Evolutionary conservation across 37 sponge, comb jelly and placozoan genomes (phyloP), one percentile per base, ranked within the genome.

Genomic region (Amphimedon queenslandica): DNA sequence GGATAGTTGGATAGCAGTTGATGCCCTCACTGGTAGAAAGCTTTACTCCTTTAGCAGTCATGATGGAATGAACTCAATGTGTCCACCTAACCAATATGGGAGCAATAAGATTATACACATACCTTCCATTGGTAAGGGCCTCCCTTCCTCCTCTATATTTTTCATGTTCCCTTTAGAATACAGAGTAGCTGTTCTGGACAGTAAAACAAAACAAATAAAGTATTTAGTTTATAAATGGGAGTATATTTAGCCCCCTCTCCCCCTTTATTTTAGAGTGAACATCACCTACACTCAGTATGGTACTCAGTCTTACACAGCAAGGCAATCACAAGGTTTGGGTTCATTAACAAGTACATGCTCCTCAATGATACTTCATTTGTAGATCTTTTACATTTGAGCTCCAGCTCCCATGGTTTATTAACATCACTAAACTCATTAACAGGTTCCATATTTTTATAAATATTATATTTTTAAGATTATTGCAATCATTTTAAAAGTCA

Each of bases 301-400:
- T 0, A 58, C 91, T 0, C 69, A 71, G 51, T 57, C 80, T 2
- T 74, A 33, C 51, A 58, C 58, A 16, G 75, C 74, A 8, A 77
- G 66, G 18, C 57, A 64, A 21, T 31, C 71, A 3, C 76, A 80
- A 55, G 87, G 87, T 86, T 40, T 20, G 31, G 56, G n/a, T n/a
- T n/a, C n/a, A n/a, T n/a, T n/a, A n/a, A n/a, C n/a, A n/a, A n/a
- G n/a, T n/a, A n/a, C n/a, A n/a, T n/a, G n/a, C n/a, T n/a, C n/a
- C n/a, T n/a, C n/a, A n/a, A n/a, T n/a, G n/a, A n/a, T n/a, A n/a
- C n/a, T n/a, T n/a, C n/a, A n/a, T n/a, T n/a, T n/a, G n/a, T n/a
- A 89, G 90, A 89, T 80, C 58, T 76, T 47, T 25, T 89, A 0
- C 74, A 89, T 37, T 80, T 89, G 66, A 72, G 81, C 35, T 89